Evolutionary conservation across 2,888 invertebrate species (phyloP).

Genomic region (Nomada lathburiana): DNA sequence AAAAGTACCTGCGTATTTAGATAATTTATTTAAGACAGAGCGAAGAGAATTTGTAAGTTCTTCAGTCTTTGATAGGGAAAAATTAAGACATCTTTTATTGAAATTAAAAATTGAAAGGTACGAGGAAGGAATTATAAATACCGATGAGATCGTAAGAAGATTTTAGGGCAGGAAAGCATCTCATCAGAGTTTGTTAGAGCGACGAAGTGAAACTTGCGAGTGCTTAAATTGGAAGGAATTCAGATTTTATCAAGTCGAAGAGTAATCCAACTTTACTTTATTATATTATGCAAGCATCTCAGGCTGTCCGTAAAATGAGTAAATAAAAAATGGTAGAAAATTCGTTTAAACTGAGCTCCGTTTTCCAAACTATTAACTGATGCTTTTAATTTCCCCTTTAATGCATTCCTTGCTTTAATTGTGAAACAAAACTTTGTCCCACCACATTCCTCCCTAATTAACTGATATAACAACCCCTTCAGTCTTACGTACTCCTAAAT

Average conservation of each 20-base stretch:
- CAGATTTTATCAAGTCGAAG: not conserved
- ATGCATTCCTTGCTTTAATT: not conserved
- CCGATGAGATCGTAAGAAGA: not conserved
- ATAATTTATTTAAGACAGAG: no score
- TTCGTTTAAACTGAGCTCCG: no score
- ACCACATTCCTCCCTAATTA: no score
- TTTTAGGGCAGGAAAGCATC: not conserved
- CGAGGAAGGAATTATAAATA: not conserved
- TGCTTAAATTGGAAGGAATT: conserved; percentile 1
- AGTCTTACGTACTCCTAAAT: no score
- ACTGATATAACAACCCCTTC: no score
- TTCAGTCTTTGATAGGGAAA: no score
- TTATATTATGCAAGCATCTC: not conserved
- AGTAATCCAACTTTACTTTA: conserved; percentile 4
- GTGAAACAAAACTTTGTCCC: no score
- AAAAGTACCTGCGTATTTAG: no score
- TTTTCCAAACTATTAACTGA: not conserved
- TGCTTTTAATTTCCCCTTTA: not conserved
- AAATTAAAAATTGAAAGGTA: no score
- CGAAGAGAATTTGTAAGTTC: no score
- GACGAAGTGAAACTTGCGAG: not conserved
- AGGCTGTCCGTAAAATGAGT: not conserved
- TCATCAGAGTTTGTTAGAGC: not conserved
- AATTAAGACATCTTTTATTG: not conserved
- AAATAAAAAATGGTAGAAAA: not conserved